Evolutionary conservation across 2,888 invertebrate genomes (phyloP).

Genomic region (Hydroisotoma schaefferi): DNA sequence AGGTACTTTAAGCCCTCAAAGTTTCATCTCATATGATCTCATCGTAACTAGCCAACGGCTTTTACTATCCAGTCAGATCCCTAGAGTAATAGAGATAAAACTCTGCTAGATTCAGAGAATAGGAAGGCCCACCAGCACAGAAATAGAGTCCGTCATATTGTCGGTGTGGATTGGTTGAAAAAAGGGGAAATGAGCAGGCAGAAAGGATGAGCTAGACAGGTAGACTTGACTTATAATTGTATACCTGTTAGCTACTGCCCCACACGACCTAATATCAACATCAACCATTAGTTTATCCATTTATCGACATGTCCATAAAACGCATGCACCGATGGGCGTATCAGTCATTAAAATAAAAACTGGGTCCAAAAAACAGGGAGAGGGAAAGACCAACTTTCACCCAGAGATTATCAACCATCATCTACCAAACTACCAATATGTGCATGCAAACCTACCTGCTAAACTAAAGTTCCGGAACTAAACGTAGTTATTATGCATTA

Average conservation of each 20-base stretch:
- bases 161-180: not conserved
- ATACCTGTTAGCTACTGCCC: constrained; percentile 2
- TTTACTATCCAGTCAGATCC: no score
- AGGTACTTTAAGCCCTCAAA: no score
- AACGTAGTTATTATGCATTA: no score
- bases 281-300: constrained; percentile 17
- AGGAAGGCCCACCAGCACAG: no score
- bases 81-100: no score
- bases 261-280: no score
- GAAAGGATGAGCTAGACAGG: constrained; percentile 22
- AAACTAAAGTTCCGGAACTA: no score
- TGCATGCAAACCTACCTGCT: no score
- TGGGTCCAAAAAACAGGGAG: constrained; percentile 22
- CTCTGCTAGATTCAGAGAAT: no score
- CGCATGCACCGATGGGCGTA: constrained; percentile 38
- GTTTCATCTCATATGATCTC: no score
- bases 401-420: not conserved
- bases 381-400: constrained; percentile 28
- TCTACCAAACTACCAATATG: no score
- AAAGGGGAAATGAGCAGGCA: constrained; percentile 9
- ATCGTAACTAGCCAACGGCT: no score
- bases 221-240: constrained; percentile 8
- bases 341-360: constrained; percentile 32
- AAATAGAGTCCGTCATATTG: not conserved
- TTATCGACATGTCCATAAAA: constrained; percentile 18